Evolutionary conservation across 2,797 vertebrate species (phyloP).

Genomic region (Hafferia zeledoni): DNA sequence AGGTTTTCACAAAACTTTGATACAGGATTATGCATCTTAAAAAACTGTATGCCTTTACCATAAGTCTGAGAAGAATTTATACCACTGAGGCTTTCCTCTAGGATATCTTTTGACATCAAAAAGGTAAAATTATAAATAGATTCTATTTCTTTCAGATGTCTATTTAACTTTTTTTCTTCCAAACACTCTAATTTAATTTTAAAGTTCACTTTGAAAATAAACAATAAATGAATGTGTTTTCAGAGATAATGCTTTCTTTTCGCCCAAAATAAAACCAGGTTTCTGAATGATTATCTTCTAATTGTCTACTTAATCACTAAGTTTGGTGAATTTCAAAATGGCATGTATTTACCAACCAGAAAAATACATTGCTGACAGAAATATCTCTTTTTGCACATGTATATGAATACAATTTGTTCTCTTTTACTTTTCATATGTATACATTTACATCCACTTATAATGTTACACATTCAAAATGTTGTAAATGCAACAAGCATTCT

Average conservation of each 20-base stretch:
- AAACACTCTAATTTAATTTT: constrained; percentile 56
- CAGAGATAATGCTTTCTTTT: constrained; percentile 25
- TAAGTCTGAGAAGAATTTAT: constrained; percentile 43
- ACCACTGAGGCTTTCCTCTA: constrained; percentile 22
- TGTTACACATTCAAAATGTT: neutral
- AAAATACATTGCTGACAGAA: neutral
- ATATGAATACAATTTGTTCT: neutral
- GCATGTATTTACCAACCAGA: neutral
- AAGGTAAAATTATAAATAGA: constrained; percentile 52
- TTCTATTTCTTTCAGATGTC: constrained; percentile 60
- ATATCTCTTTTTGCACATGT: neutral
- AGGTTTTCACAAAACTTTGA: constrained; percentile 26
- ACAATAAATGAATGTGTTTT: constrained; percentile 13
- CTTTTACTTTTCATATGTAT: neutral
- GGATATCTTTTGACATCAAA: constrained; percentile 53
- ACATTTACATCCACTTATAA: neutral
- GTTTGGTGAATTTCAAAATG: neutral
- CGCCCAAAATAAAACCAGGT: constrained; percentile 25
- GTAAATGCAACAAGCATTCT: neutral
- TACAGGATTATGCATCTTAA: constrained; percentile 30
- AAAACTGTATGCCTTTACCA: constrained; percentile 10
- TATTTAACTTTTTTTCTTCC: constrained; percentile 4
- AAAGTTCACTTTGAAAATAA: constrained; percentile 44
- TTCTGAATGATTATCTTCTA: constrained; percentile 18
- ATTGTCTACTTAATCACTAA: neutral